phyloP scores from a whole-genome alignment of 2,797 vertebrate genomes.

The Sebastes goodei region DNA sequence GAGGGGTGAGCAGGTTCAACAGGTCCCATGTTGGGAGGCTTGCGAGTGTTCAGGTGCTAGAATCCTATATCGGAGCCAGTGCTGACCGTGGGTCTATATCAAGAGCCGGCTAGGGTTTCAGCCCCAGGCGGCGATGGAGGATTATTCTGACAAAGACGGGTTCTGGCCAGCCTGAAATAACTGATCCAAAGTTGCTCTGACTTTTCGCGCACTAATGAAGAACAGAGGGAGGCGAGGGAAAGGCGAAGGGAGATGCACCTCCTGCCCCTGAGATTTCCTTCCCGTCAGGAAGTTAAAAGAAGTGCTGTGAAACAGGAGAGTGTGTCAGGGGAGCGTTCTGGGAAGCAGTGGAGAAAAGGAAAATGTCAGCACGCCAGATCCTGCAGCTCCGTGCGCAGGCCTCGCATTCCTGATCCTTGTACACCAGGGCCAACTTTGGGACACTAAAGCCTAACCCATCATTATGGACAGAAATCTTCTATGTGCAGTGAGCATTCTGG shows the following conservation, averaged over 20 bases:
- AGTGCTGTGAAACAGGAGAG: conserved; percentile 63
- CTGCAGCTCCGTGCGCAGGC: conserved; percentile 26
- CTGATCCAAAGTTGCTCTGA: conserved; percentile 69
- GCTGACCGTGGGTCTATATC: conserved; percentile 81
- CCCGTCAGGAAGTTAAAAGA: conserved; percentile 65
- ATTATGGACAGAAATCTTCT: not conserved
- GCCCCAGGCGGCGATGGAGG: conserved; percentile 61
- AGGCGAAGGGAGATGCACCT: conserved; percentile 47
- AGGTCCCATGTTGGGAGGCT: conserved; percentile 75
- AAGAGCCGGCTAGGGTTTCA: conserved; percentile 75
- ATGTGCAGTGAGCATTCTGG: not conserved
- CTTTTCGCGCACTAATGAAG: conserved; percentile 68
- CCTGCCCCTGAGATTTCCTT: conserved; percentile 55
- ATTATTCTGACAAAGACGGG: conserved; percentile 80
- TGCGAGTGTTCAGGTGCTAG: conserved; percentile 77
- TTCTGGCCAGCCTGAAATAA: conserved; percentile 81
- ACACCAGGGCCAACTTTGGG: conserved; percentile 30
- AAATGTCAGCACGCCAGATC: conserved; percentile 62
- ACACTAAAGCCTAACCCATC: conserved; percentile 10
- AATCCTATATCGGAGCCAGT: conserved; percentile 78
- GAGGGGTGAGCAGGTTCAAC: conserved; percentile 81
- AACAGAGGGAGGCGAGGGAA: conserved; percentile 51
- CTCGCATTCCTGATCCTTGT: conserved; percentile 44
- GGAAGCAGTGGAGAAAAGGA: conserved; percentile 56
- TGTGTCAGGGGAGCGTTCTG: conserved; percentile 54